Conservation (phyloP, 2,797 vertebrate genomes). For the Monodelphis domestica region DNA sequence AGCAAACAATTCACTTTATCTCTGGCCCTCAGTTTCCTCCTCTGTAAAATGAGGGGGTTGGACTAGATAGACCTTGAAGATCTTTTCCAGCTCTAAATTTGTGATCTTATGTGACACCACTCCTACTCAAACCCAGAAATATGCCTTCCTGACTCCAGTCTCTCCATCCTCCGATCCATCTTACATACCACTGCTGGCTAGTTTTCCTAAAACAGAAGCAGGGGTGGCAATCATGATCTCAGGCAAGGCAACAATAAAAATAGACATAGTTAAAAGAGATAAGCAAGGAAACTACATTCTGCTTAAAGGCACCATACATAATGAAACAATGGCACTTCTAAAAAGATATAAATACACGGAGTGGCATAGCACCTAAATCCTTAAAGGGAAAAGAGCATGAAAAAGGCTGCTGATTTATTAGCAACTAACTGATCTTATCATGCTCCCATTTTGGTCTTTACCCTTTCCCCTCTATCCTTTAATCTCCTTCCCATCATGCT, state of each 20-base stretch:
- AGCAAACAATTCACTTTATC: neutral
- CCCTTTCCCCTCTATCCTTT: neutral
- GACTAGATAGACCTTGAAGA: neutral
- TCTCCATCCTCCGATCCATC: neutral
- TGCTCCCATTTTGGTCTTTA: neutral
- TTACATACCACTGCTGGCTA: neutral
- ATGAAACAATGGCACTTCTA: neutral
- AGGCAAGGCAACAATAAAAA: neutral
- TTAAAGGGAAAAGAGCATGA: neutral
- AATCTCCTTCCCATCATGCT: neutral
- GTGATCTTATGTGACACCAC: neutral
- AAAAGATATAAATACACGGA: neutral
- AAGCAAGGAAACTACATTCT: neutral
- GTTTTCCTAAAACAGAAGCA: neutral
- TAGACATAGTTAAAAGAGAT: neutral
- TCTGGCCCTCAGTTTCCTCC: neutral
- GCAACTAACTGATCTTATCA: neutral
- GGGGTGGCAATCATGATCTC: neutral
- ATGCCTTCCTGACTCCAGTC: neutral
- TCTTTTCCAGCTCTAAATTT: neutral
- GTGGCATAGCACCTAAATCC: neutral
- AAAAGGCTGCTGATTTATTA: neutral
- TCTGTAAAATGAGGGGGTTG: neutral
- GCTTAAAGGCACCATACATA: neutral
- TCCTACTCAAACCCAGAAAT: constrained; percentile 15